These are phyloP conservation scores for Junonia oenone DNA, from an alignment of 2,888 invertebrate genomes.

Conservation along the genomic window DNA sequence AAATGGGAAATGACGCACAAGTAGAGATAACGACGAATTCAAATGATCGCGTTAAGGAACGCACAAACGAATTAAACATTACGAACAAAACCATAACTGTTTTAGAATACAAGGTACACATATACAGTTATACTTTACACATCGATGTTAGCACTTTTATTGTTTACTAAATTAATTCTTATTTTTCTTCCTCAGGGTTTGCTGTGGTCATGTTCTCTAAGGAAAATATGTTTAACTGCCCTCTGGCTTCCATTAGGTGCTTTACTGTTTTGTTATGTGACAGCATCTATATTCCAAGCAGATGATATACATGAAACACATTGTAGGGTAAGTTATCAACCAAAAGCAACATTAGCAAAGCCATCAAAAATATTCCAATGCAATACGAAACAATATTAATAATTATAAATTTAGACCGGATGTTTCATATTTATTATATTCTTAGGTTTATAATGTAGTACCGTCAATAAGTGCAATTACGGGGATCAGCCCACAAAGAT, in stretches of 20 bases:
- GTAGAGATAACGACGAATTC: conserved; percentile 63
- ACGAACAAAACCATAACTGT: conserved; percentile 51
- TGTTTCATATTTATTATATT: conserved; percentile 7
- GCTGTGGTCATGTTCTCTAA: conserved; percentile 87
- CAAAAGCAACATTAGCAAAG: neutral
- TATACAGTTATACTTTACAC: too few species aligned
- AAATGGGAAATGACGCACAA: conserved; percentile 76
- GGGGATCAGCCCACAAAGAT: conserved; percentile 94
- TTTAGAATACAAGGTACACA: conserved; percentile 62
- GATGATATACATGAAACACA: conserved; percentile 97
- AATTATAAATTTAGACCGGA: neutral
- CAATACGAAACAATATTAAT: neutral
- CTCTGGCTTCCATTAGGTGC: conserved; percentile 91
- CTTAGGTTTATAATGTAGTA: conserved; percentile 94
- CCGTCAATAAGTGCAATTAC: conserved; percentile 98
- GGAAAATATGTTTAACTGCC: conserved; percentile 89
- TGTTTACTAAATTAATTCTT: conserved; percentile 1
- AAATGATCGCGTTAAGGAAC: conserved; percentile 50
- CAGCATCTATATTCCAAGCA: conserved; percentile 93
- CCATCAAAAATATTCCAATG: neutral
- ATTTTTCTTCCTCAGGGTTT: conserved; percentile 62
- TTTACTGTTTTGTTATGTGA: conserved; percentile 91
- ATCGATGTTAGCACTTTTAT: too few species aligned
- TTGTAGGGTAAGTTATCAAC: conserved; percentile 87
- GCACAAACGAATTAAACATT: conserved; percentile 56